Base-by-base conservation (phyloP, 2,113 vertebrate genomes). In the Onychostoma macrolepis region DNA sequence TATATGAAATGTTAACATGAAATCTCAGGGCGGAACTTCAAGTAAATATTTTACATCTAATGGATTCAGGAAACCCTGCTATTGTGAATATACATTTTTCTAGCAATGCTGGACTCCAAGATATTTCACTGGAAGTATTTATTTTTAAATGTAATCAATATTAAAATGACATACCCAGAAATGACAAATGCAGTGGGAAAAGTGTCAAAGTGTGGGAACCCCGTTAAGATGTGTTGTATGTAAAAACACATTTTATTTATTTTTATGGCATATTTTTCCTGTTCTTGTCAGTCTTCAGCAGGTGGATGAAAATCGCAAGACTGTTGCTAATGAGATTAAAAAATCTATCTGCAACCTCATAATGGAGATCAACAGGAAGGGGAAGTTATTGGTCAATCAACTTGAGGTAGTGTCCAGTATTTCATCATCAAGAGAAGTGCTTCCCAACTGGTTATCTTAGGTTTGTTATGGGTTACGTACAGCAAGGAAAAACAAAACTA, bases 311-410 rank as follows among this genome's bases (percentile, higher is more conserved):
- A 99, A 99, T 92, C 97, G 98, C 80, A 99, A 98, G 79, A 93
- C 95, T 24, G 98, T 99, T 85, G 97, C 99, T 61, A 98, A 99
- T 89, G 97, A 99, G 91, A 99, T 99, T 88, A 99, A 99, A 94
- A 98, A 99, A 92, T 97, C 98, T 71, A 98, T 99, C 91, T 99
- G 98, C 92, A 97, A 97, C 45, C 86, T 99, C 87, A 99, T 99
- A 90, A 97, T 99, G 93, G 98, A 99, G 94, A 98, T 99, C 91
- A 99, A 99, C 92, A 97, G 97, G 93, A 99, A 99, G 87, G 98
- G 98, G 36, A 99, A 99, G 94, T 97, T 98, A 89, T 91, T 99
- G 36, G 93, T 99, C 6, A 98, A 98, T 93, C 98, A 99, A 43
- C 95, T 99, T 13, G 97, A 99, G 96, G 98, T 99, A 92, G 83